phyloP scores from a whole-genome alignment of 2,888 invertebrate species.

The Hyppa rectilinea region DNA sequence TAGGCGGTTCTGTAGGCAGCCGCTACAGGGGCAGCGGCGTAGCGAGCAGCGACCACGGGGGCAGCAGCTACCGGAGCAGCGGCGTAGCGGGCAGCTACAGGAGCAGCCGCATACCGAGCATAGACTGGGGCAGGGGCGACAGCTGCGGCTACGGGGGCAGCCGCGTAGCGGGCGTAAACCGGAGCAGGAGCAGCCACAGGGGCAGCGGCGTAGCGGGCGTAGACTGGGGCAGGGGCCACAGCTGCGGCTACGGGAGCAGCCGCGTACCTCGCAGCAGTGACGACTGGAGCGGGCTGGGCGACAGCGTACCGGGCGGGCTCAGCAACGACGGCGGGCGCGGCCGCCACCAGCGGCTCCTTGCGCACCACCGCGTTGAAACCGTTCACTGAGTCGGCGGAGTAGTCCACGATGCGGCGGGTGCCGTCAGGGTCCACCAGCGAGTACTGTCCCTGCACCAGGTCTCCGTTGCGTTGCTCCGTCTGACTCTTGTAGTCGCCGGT shows the following conservation, averaged over 20 bases:
- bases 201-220: slow-evolving; percentile 66
- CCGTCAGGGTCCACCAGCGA: slow-evolving; percentile 86
- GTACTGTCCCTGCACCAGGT: slow-evolving; percentile 88
- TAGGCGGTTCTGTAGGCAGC: slow-evolving; percentile 63
- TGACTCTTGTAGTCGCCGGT: slow-evolving; percentile 88
- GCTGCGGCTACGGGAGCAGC: slow-evolving; percentile 67
- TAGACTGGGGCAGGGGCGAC: slow-evolving; percentile 23
- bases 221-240: slow-evolving; percentile 33
- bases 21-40: slow-evolving; percentile 51
- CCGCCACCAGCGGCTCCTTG: slow-evolving; percentile 81
- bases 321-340: slow-evolving; percentile 81
- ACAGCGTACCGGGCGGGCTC: slow-evolving; percentile 75
- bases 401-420: slow-evolving; percentile 84
- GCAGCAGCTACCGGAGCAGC: slow-evolving; percentile 73
- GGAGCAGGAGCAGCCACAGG: slow-evolving; percentile 56
- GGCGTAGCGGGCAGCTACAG: slow-evolving; percentile 59
- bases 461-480: slow-evolving; percentile 89
- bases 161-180: slow-evolving; percentile 74
- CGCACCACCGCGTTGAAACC: slow-evolving; percentile 87
- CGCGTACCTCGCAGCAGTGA: slow-evolving; percentile 81
- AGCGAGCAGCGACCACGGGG: slow-evolving; percentile 63
- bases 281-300: slow-evolving; percentile 58
- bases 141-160: slow-evolving; percentile 92
- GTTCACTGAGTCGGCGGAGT: slow-evolving; percentile 83
- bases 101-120: slow-evolving; percentile 76